Evolutionary conservation across 2,113 vertebrate genomes (phyloP), one percentile per base, ranked within the genome.

Genomic region (Theristicus caerulescens): DNA sequence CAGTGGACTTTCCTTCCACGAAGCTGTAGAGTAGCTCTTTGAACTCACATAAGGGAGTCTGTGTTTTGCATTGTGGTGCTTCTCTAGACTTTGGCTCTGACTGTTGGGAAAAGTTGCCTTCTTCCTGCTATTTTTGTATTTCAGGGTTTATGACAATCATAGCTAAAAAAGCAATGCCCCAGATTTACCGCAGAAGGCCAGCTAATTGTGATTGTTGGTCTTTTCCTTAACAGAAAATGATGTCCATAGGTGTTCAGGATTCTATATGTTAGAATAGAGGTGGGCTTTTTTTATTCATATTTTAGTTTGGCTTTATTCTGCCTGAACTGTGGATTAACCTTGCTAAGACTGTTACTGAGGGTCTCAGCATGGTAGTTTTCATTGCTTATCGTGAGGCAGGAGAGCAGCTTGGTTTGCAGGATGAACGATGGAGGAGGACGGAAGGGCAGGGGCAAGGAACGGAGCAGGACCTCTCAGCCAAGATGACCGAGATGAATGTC

Each of bases 21-120:
- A 36, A 65, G 87, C 85, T 91, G 73, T 34, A 72, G 82, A 87
- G 89, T 18, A 76, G 90, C 82, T 91, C 90, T 95, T 91, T 84
- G 93, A 91, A 90, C 84, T 94, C 13, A 3, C 80, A n/a, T 80
- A 84, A 94, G 86, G 73, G 90, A 93, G 78, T 8, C 94, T 94
- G 86, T 88, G 86, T 96, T 95, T 86, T 84, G 44, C 72, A 51
- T 54, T 44, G 32, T 64, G 76, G 27, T 70, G 65, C 61, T 93
- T 67, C 72, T 78, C 70, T 40, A 47, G 83, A 11, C 44, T 93
- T 96, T 90, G 72, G 95, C 76, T 93, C 69, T 9, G 34, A 5
- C 78, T 92, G 22, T 88, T 79, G 70, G 73, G 93, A 88, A 67
- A 40, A 86, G 65, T 52, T 93, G 55, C 72, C 29, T 86, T 55